Base-by-base conservation (phyloP, 2,888 invertebrate genomes). In the Xylota segnis region DNA sequence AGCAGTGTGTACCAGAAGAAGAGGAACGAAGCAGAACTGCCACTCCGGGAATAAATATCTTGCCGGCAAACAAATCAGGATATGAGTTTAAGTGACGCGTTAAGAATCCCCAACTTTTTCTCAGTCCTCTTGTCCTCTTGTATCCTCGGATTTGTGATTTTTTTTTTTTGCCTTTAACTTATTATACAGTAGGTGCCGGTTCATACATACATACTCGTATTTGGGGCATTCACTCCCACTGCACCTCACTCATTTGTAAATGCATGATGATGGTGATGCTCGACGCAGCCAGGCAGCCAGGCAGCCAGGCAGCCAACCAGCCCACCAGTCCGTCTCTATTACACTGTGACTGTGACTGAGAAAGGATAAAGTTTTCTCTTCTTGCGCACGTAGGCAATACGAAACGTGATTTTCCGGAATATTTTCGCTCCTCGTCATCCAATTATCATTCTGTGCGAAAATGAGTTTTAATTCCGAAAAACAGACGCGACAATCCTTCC, bases 361-460 rank as follows among this genome's bases (percentile, higher is more conserved):
- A 79, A 71, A 86, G 84, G 81, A 86, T 86, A 72, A 86, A 87
- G 72, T 77, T 86, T 77, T 68, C 77, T 63, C 68, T 82, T 82
- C 82, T 82, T 82, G 86, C 76, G 82, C 86, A 87, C 86, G 86
- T 87, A 87, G 76, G 82, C 86, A 87, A 87, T 87, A 87, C 82
- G 82, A 87, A 87, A 87, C 86, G 86, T 87, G 87, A 87, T 87
- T 87, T 87, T 87, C 87, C 87, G 77, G 87, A 83, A 87, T 87
- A 83, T 83, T 87, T 77, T 83, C 83, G 82, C 81, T 83, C 74
- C 87, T 87, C 87, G 87, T 83, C 83, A 83, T 87, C 87, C 87
- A 87, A 87, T 87, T 87, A 87, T 87, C 87, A 87, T 87, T 83
- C 87, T 83, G 87, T 83, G 83, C 77, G 87, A 87, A 87, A 87